A percentile compares a stretch with the other conserved stretches of the same genome.
These are phyloP conservation scores for Seira sanloemensis DNA, from an alignment of 2,888 invertebrate genomes.

Conservation along the genomic window DNA sequence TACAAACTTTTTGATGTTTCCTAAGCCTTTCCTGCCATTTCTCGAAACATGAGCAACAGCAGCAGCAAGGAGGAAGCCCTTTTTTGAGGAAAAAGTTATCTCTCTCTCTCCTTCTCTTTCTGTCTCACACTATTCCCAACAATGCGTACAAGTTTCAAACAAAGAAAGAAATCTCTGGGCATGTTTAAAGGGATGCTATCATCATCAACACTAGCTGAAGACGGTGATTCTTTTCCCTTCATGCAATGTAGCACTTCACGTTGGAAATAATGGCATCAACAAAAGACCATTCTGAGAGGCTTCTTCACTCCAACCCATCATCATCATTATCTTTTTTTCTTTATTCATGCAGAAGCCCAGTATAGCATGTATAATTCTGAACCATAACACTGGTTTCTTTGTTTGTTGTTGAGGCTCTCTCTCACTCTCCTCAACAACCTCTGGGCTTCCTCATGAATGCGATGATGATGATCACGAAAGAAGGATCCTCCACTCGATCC, in stretches of 20 bases:
- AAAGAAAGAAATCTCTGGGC: not conserved
- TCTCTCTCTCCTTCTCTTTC: not conserved
- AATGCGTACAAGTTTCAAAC: not conserved
- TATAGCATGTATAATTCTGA: not conserved
- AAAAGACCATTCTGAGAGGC: not conserved
- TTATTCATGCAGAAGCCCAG: not conserved
- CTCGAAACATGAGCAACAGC: not conserved
- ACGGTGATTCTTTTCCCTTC: not conserved
- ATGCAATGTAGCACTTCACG: not conserved
- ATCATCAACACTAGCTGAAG: not conserved
- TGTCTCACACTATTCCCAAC: not conserved
- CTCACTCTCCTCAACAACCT: not conserved
- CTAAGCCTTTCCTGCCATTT: not conserved
- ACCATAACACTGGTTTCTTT: constrained; percentile 57
- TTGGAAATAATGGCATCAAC: not conserved
- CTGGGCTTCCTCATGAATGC: constrained; percentile 45
- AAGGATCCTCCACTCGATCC: not conserved
- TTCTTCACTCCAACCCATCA: not conserved
- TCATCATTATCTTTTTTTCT: too few relatives aligned
- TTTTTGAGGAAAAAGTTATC: not conserved
- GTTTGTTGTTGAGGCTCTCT: constrained; percentile 65
- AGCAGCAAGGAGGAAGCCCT: not conserved
- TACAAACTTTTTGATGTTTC: too few relatives aligned
- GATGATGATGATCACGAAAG: constrained; percentile 23
- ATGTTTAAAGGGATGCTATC: not conserved